Percentiles rank a stretch among this genome's conserved stretches.
Evolutionary conservation across 2,888 invertebrate species (phyloP).

Genomic region (Drosophila eohydei): DNA sequence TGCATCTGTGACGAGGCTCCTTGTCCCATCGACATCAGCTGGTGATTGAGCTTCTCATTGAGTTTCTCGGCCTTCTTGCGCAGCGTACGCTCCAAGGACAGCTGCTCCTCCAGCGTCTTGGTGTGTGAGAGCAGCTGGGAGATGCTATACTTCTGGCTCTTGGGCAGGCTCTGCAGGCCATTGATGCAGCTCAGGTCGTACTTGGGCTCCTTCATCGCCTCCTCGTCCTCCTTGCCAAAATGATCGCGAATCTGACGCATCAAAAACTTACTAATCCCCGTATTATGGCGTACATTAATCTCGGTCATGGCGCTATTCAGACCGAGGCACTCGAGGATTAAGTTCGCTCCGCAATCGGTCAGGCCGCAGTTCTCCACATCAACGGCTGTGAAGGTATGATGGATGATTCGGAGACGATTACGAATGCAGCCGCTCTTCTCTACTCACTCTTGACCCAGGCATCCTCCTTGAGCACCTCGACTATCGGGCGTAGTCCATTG

Average conservation of each 20-base stretch:
- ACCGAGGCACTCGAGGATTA: constrained; percentile 87
- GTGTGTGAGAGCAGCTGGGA: constrained; percentile 75
- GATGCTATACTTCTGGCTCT: constrained; percentile 74
- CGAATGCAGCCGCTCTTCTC: too few species aligned
- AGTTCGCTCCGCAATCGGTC: constrained; percentile 87
- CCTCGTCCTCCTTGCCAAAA: constrained; percentile 84
- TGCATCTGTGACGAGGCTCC: constrained; percentile 5
- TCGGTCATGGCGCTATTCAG: constrained; percentile 89
- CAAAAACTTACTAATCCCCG: constrained; percentile 85
- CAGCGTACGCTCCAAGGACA: constrained; percentile 87
- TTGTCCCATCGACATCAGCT: constrained; percentile 86
- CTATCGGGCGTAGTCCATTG: constrained; percentile 87
- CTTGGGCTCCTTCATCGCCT: constrained; percentile 74
- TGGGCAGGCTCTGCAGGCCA: constrained; percentile 64
- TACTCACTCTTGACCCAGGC: constrained; percentile 90
- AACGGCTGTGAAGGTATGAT: constrained; percentile 85
- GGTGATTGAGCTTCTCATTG: constrained; percentile 87
- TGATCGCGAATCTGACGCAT: constrained; percentile 85
- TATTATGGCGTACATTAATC: constrained; percentile 89
- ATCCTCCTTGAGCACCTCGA: constrained; percentile 90
- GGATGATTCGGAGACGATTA: neutral
- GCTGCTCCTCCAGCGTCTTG: constrained; percentile 86
- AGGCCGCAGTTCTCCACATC: constrained; percentile 92
- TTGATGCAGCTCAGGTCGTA: constrained; percentile 66
- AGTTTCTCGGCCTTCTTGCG: constrained; percentile 88